Evolutionary conservation across 2,113 vertebrate species (phyloP).

Genomic region (Gila orcuttii): DNA sequence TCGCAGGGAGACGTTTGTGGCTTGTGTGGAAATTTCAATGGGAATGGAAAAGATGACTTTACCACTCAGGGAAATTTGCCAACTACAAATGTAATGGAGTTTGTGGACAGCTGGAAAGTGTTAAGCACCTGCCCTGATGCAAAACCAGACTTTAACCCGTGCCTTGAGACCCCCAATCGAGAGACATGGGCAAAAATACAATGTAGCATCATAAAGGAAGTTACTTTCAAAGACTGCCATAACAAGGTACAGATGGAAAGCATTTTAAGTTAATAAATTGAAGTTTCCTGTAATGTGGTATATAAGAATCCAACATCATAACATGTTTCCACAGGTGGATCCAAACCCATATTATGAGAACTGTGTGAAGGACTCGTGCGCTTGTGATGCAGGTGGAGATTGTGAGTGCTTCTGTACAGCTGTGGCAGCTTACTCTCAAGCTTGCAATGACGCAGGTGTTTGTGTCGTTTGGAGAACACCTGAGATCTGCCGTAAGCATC

Average conservation of each 20-base stretch:
- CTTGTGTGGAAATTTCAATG: conserved; percentile 93
- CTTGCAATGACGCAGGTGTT: conserved; percentile 75
- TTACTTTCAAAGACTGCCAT: conserved; percentile 82
- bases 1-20: conserved; percentile 87
- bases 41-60: conserved; percentile 86
- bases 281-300: neutral
- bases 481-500: conserved; percentile 78
- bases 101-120: conserved; percentile 94
- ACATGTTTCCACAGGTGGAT: conserved; percentile 67
- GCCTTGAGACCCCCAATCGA: conserved; percentile 75
- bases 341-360: conserved; percentile 71
- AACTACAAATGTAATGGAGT: conserved; percentile 77
- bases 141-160: conserved; percentile 68
- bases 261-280: too few relatives aligned
- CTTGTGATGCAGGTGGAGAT: conserved; percentile 80
- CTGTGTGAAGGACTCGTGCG: conserved; percentile 80
- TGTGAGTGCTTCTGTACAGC: conserved; percentile 83
- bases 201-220: conserved; percentile 83
- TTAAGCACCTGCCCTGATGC: conserved; percentile 78
- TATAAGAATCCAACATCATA: neutral
- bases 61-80: conserved; percentile 81
- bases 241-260: conserved; percentile 77
- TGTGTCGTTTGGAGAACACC: conserved; percentile 82
- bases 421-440: conserved; percentile 80
- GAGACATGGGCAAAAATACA: conserved; percentile 85